phyloP scores from a whole-genome alignment of 2,797 vertebrate species.

The Syncerus caffer region DNA sequence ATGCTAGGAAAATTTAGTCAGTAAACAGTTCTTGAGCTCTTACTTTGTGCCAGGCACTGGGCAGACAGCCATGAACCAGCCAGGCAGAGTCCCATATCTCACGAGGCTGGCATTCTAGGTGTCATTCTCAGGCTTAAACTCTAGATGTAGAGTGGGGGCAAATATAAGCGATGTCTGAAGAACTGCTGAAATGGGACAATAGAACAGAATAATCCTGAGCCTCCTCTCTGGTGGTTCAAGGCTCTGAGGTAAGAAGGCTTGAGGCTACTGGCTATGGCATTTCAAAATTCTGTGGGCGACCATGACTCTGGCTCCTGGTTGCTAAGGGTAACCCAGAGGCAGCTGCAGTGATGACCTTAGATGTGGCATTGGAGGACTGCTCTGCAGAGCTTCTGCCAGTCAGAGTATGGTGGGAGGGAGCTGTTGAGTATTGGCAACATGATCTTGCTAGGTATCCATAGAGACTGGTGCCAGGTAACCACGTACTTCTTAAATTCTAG shows the following conservation, averaged over 20 bases:
- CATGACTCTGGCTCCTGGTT: conserved; percentile 40
- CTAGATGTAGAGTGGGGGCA: not conserved
- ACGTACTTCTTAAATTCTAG: not conserved
- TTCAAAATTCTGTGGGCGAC: not conserved
- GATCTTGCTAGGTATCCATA: conserved; percentile 61
- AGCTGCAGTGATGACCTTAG: conserved; percentile 43
- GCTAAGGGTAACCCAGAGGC: conserved; percentile 56
- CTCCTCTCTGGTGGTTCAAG: not conserved
- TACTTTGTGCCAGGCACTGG: not conserved
- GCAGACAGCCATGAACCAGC: not conserved
- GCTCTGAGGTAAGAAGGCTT: not conserved
- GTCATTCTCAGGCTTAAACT: not conserved
- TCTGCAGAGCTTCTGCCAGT: conserved; percentile 24
- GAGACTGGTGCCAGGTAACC: conserved; percentile 66
- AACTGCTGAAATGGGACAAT: not conserved
- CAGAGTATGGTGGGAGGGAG: not conserved
- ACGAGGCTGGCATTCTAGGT: not conserved
- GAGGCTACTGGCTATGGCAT: not conserved
- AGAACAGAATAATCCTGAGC: not conserved
- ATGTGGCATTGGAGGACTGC: not conserved
- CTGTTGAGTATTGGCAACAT: conserved; percentile 10
- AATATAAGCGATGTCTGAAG: not conserved
- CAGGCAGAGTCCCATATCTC: not conserved
- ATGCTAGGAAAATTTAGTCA: not conserved
- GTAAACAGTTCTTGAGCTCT: not conserved